These are phyloP conservation scores for Dendrocincla tyrannina DNA, from an alignment of 2,797 vertebrate genomes.

Conservation along the genomic window DNA sequence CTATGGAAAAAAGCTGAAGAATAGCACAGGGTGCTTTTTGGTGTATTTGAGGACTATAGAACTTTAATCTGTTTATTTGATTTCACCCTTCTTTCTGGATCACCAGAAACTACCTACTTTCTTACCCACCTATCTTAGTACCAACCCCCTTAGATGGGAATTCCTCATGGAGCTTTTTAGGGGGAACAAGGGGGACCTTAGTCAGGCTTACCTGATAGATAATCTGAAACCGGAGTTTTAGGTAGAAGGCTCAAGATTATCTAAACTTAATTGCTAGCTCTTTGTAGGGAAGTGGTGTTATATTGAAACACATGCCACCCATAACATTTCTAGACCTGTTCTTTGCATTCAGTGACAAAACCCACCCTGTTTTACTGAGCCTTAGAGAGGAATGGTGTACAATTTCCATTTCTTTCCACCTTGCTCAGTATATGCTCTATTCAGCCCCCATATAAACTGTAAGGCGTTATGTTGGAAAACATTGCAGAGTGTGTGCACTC, in stretches of 20 bases:
- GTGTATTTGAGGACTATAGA: background rate
- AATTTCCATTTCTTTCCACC: background rate
- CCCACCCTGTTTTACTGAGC: background rate
- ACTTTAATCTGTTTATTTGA: background rate
- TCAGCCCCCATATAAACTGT: background rate
- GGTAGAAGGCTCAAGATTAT: background rate
- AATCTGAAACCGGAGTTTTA: background rate
- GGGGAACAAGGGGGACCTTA: background rate
- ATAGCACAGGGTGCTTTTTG: background rate
- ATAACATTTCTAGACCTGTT: background rate
- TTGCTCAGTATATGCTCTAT: background rate
- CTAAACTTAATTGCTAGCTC: conserved; percentile 46
- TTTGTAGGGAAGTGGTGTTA: background rate
- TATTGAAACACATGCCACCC: background rate
- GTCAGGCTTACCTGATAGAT: background rate
- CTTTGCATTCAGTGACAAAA: background rate
- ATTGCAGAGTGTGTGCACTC: background rate
- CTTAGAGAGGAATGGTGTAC: background rate
- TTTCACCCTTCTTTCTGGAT: background rate
- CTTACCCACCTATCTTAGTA: background rate
- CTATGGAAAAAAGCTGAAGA: background rate
- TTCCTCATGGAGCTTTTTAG: background rate
- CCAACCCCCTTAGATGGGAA: background rate
- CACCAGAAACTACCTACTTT: background rate
- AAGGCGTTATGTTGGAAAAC: background rate